Percentiles rank a stretch among this genome's conserved stretches.
Conservation (phyloP, 2,113 vertebrate genomes). For the Lates calcarifer region DNA sequence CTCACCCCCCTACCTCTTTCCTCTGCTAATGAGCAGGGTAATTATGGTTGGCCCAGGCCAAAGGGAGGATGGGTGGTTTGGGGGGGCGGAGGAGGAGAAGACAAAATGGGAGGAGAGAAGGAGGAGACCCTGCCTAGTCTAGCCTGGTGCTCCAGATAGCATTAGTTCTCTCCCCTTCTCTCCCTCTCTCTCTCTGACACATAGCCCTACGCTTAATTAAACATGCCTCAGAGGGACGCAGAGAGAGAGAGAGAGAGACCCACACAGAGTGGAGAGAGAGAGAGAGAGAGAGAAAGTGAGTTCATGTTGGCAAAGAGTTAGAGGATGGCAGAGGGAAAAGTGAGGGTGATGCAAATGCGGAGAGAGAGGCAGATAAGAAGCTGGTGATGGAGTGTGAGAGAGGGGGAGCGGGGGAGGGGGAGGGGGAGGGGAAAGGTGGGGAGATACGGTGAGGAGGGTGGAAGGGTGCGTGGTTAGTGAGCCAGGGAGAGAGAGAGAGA, state of each 20-base stretch:
- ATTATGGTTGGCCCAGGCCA: slow-evolving; percentile 80
- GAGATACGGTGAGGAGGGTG: slow-evolving; percentile 61
- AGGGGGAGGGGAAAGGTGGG: slow-evolving; percentile 58
- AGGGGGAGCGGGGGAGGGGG: slow-evolving; percentile 33
- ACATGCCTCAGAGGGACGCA: slow-evolving; percentile 80
- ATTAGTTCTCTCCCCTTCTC: slow-evolving; percentile 58
- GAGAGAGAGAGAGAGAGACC: slow-evolving; percentile 3
- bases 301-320: slow-evolving; percentile 65
- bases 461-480: slow-evolving; percentile 61
- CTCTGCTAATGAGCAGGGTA: slow-evolving; percentile 83
- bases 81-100: slow-evolving; percentile 53
- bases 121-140: slow-evolving; percentile 72
- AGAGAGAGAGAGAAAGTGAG: slow-evolving; percentile 40
- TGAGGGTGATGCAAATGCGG: slow-evolving; percentile 75
- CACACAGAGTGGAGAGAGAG: slow-evolving; percentile 6
- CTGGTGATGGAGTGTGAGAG: slow-evolving; percentile 68
- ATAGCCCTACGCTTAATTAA: slow-evolving; percentile 84
- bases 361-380: slow-evolving; percentile 74
- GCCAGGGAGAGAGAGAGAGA: slow-evolving; percentile 48
- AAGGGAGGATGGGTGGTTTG: slow-evolving; percentile 71
- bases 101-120: slow-evolving; percentile 66
- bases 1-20: slow-evolving; percentile 58
- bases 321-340: slow-evolving; percentile 60
- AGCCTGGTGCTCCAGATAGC: slow-evolving; percentile 78
- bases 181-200: slow-evolving; percentile 73